Evolutionary conservation across 2,888 invertebrate genomes (phyloP).

Genomic region (Drosophila kambysellisi): DNA sequence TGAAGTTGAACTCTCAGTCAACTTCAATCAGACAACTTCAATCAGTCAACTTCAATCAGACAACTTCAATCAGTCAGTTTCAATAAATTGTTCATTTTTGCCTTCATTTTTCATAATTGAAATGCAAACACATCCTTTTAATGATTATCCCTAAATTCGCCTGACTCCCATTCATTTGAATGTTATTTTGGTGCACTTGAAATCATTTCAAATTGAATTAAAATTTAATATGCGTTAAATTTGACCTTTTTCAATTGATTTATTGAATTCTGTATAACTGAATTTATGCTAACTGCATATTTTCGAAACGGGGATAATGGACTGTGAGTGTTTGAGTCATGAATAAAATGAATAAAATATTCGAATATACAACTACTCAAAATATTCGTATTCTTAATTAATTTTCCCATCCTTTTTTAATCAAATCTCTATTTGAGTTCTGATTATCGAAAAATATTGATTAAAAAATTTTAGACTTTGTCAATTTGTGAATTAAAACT

Average conservation of each 20-base stretch:
- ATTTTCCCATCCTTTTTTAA: conserved; percentile 6
- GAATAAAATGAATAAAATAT: not conserved
- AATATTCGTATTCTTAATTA: conserved; percentile 6
- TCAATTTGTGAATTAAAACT: conserved; percentile 28
- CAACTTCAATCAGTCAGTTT: too few relatives aligned
- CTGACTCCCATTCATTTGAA: not conserved
- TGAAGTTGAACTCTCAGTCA: not conserved
- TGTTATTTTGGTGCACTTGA: not conserved
- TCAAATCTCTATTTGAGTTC: conserved; percentile 41
- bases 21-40: not conserved
- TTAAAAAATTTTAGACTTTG: not conserved
- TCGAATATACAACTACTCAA: not conserved
- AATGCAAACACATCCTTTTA: not conserved
- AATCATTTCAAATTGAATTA: conserved; percentile 1
- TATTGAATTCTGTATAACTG: not conserved
- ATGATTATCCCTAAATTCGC: not conserved
- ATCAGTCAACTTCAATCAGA: not conserved
- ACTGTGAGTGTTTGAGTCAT: not conserved
- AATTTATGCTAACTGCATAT: not conserved
- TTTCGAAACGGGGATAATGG: not conserved
- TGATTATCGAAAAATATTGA: conserved; percentile 23
- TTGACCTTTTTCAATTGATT: not conserved
- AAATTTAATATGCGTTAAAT: conserved; percentile 7
- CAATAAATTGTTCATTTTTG: not conserved
- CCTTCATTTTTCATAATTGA: not conserved